Evolutionary conservation across 2,888 invertebrate genomes (phyloP), one percentile per base, ranked within the genome.

Genomic region (Lithosia quadra): DNA sequence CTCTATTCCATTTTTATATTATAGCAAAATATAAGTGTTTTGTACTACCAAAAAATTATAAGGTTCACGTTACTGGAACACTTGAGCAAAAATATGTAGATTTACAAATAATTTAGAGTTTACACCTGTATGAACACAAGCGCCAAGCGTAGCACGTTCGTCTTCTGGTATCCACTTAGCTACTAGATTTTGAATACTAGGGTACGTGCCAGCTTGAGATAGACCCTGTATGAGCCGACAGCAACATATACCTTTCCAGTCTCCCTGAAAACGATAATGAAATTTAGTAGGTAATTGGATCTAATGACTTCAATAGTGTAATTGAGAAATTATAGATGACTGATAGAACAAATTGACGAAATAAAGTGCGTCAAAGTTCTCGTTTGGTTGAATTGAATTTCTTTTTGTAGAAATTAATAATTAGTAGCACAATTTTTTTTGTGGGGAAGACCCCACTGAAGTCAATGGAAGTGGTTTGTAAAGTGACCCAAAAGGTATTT

Each of bases 191-290:
- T 97, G 97, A 0, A 96, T 88, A n/a, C 96, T 95, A 0, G 97
- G 97, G 80, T 96, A 96, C 2, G 97, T 92, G 33, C 96, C 96
- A 10, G 97, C 96, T 90, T 98, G 97, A 0, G 96, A 91, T 18
- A 97, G 87, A 0, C 98, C 98, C 89, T 97, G 97, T 0, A 97
- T 73, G 0, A 97, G 95, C 65, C 98, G 95, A 67, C 97, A 95
- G 0, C 90, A 92, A 80, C 97, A 96, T 0, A 97, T 92, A 0
- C 96, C 88, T 66, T 89, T 92, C 96, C 96, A 96, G 58, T 94
- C 92, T 61, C 95, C 95, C 87, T 96, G 79, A n/a, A 28, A n/a
- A 49, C n/a, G n/a, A n/a, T 18, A 49, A n/a, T n/a, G 49, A 49
- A 7, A n/a, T 49, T n/a, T 15, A 49, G n/a, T n/a, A n/a, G n/a